phyloP scores from a whole-genome alignment of 2,888 invertebrate species.

The Acleris literana region DNA sequence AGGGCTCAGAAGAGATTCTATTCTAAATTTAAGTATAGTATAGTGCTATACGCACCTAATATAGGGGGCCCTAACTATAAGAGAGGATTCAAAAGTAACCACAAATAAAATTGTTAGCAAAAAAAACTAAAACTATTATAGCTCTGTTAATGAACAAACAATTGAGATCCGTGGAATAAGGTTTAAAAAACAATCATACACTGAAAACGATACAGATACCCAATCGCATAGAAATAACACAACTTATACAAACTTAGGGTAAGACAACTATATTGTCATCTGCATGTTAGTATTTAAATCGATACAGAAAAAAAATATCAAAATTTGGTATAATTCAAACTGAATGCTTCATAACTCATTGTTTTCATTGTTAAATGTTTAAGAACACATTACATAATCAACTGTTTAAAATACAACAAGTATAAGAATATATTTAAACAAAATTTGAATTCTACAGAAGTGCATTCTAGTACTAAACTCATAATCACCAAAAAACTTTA shows the following conservation, averaged over 20 bases:
- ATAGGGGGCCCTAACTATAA: conserved; percentile 2
- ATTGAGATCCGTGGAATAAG: conserved; percentile 38
- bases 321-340: too few relatives aligned
- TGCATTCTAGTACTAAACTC: too few relatives aligned
- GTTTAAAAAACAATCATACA: conserved; percentile 11
- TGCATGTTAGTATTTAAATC: too few relatives aligned
- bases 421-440: too few relatives aligned
- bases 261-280: neutral
- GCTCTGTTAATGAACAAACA: conserved; percentile 33
- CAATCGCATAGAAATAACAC: conserved; percentile 9
- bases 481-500: conserved; percentile 20
- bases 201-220: conserved; percentile 19
- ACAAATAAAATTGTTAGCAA: conserved; percentile 24
- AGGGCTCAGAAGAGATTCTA: conserved; percentile 19
- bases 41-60: conserved; percentile 8
- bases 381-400: too few relatives aligned
- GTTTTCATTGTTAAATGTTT: too few relatives aligned
- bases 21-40: conserved; percentile 12
- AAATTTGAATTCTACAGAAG: too few relatives aligned
- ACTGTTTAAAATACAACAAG: too few relatives aligned
- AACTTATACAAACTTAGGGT: neutral
- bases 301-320: too few relatives aligned
- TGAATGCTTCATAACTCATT: too few relatives aligned
- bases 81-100: neutral
- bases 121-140: conserved; percentile 31